A percentile compares a stretch with the other conserved stretches of the same genome.
phyloP scores from a whole-genome alignment of 2,888 invertebrate genomes.

The Zaprionus bogoriensis region DNA sequence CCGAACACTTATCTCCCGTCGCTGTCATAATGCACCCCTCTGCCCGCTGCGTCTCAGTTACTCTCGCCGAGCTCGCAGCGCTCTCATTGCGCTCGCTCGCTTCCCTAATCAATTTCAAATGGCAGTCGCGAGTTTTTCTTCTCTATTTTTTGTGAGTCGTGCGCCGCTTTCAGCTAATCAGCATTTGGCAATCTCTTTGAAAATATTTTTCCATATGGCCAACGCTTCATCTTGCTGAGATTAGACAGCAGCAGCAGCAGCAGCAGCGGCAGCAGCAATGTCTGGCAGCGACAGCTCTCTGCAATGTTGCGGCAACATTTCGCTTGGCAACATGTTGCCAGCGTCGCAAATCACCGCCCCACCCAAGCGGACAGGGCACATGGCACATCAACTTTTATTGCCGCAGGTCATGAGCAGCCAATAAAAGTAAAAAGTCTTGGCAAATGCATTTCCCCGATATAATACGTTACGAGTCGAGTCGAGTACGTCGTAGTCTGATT shows the following conservation, averaged over 20 bases:
- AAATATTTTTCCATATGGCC: constrained; percentile 73
- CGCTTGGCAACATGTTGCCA: constrained; percentile 22
- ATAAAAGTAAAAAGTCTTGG: constrained; percentile 56
- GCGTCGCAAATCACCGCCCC: constrained; percentile 28
- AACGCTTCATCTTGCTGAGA: constrained; percentile 56
- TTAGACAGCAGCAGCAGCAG: constrained; percentile 29
- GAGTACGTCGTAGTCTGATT: constrained; percentile 22
- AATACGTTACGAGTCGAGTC: background rate
- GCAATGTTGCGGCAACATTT: constrained; percentile 50
- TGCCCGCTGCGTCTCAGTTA: background rate
- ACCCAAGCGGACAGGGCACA: background rate
- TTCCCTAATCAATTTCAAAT: constrained; percentile 76
- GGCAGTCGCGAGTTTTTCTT: constrained; percentile 47
- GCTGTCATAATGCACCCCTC: constrained; percentile 44
- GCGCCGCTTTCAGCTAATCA: constrained; percentile 64
- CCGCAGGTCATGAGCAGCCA: constrained; percentile 71
- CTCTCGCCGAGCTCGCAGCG: background rate
- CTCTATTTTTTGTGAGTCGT: constrained; percentile 51
- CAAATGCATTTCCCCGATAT: constrained; percentile 34
- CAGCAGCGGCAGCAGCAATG: constrained; percentile 30
- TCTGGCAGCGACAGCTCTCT: constrained; percentile 7
- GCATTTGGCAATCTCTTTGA: constrained; percentile 74
- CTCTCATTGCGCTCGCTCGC: constrained; percentile 19
- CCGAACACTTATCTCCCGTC: constrained; percentile 47
- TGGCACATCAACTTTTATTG: constrained; percentile 60